Conservation (phyloP, 2,797 vertebrate species). For the Chrysocyon brachyurus region DNA sequence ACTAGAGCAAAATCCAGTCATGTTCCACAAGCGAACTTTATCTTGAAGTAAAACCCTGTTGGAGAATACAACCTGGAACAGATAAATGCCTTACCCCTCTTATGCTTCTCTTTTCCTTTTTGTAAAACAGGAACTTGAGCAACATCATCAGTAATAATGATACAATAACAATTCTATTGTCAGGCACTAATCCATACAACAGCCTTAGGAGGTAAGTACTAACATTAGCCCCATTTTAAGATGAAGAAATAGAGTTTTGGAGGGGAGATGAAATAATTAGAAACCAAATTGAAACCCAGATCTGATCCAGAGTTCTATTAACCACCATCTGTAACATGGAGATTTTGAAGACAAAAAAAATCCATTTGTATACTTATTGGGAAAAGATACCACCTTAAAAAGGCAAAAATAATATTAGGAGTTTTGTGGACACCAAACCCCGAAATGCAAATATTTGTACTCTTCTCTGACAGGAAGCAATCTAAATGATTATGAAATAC, state of each 20-base stretch:
- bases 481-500: neutral
- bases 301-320: neutral
- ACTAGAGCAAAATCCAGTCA: neutral
- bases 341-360: slow-evolving; percentile 8
- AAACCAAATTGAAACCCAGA: neutral
- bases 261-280: neutral
- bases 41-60: neutral
- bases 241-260: neutral
- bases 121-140: slow-evolving; percentile 8
- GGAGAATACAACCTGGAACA: neutral
- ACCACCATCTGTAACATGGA: neutral
- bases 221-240: neutral
- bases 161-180: neutral
- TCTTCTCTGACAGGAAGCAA: neutral
- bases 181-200: neutral
- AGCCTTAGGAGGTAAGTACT: neutral
- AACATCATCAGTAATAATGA: neutral
- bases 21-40: neutral
- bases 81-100: neutral
- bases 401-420: neutral
- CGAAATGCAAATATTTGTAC: slow-evolving; percentile 15
- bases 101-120: neutral
- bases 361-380: neutral
- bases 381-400: neutral
- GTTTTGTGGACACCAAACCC: neutral